These are phyloP conservation scores for Cebidichthys violaceus DNA, from an alignment of 2,113 vertebrate species.

Conservation along the genomic window DNA sequence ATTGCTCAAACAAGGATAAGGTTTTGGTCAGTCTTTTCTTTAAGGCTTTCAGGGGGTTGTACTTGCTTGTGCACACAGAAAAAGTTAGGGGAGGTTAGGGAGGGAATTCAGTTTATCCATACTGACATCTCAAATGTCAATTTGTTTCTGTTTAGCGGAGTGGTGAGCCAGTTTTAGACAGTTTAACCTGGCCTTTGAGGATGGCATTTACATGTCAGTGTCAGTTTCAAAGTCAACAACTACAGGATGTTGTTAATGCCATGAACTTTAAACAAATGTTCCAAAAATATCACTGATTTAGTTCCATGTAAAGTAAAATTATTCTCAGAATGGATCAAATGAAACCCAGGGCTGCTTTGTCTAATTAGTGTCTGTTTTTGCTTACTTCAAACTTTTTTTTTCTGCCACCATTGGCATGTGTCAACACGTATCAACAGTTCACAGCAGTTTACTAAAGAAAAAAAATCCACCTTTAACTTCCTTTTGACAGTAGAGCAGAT, in stretches of 20 bases:
- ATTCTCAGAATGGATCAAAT: background rate
- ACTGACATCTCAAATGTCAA: background rate
- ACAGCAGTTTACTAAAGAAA: conserved; percentile 5
- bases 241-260: background rate
- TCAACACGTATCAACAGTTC: conserved; percentile 10
- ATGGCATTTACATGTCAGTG: too few species aligned
- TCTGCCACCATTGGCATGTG: background rate
- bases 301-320: background rate
- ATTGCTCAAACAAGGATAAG: too few species aligned
- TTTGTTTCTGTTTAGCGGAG: background rate
- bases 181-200: background rate
- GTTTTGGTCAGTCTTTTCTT: too few species aligned
- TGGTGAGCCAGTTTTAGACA: background rate
- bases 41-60: too few species aligned
- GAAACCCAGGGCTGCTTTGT: background rate
- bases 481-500: background rate
- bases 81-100: too few species aligned
- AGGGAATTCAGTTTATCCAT: background rate
- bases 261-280: background rate
- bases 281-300: background rate
- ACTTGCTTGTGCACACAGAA: background rate
- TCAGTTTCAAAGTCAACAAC: background rate
- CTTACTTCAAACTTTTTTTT: background rate
- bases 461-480: conserved; percentile 3
- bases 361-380: conserved; percentile 5